Evolutionary conservation across 2,113 vertebrate species (phyloP), one percentile per base, ranked within the genome.

Genomic region (Perca fluviatilis): DNA sequence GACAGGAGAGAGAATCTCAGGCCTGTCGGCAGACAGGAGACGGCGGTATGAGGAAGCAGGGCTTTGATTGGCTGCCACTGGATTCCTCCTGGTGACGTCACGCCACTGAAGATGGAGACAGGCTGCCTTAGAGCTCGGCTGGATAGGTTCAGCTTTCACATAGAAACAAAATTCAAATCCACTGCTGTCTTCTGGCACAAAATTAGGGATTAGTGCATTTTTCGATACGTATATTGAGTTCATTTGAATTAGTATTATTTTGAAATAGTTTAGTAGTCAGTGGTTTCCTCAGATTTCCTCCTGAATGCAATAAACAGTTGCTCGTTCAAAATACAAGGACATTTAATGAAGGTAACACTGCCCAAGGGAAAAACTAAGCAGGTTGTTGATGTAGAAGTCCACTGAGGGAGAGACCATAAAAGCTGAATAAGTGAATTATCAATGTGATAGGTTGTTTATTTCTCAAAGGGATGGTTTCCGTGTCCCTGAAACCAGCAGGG

Each of bases 1-100:
- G 74, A 77, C 74, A 77, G 67, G 50, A 74, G 5, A 3, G 51
- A 78, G 78, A 25, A 64, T 77, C 79, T 72, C 57, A 27, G 62
- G 58, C 63, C 14, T 33, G 75, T 79, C 68, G 77, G 69, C 25
- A 60, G 57, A 54, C 72, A 33, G 66, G 46, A 81, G 56, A 67
- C 36, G 9, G 85, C 49, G 1, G 66, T 25, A 21, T 61, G 73
- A 84, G 67, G 64, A 79, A 25, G 21, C 69, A 40, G 72, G 21
- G 51, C 73, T 81, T 47, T 33, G 80, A 92, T 90, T 94, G 89
- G 90, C 80, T 70, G 80, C 47, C 60, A 12, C 43, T 69, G 84
- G 72, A 86, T 85, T 81, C 84, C 85, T 86, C 83, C 65, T 71
- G 0, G 6, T 87, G 89, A 88, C 30, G 51, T 83, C 81, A 88